Evolutionary conservation across 2,797 vertebrate genomes (phyloP).

Genomic region (Arrhamphus sclerolepis): DNA sequence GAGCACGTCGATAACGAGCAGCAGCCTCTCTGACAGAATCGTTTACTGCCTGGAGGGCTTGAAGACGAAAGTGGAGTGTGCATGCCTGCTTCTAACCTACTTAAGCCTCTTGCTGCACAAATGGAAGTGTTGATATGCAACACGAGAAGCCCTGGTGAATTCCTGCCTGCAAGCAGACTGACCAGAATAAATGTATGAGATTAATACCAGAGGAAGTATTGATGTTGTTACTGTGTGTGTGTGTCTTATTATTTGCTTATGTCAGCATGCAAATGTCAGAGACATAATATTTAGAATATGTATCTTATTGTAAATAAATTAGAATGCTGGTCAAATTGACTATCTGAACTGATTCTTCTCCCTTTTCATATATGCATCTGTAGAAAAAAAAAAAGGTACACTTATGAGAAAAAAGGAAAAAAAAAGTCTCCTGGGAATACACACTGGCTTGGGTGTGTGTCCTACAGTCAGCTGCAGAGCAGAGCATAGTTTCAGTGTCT

Average conservation of each 20-base stretch:
- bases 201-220: constrained; percentile 59
- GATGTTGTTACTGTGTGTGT: constrained; percentile 18
- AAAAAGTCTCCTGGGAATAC: constrained; percentile 1
- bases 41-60: constrained; percentile 70
- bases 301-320: no score
- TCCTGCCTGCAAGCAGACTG: constrained; percentile 67
- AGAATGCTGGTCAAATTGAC: background rate
- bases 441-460: constrained; percentile 35
- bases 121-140: constrained; percentile 78
- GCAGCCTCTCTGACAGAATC: constrained; percentile 74
- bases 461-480: constrained; percentile 54
- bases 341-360: constrained; percentile 14
- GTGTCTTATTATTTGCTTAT: constrained; percentile 35
- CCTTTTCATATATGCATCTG: background rate
- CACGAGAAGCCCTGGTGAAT: constrained; percentile 74
- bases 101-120: constrained; percentile 73
- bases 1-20: constrained; percentile 71
- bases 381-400: constrained; percentile 15
- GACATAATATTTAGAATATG: constrained; percentile 15
- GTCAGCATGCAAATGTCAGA: constrained; percentile 37
- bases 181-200: constrained; percentile 72
- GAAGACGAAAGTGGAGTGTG: constrained; percentile 66
- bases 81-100: constrained; percentile 77
- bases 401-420: constrained; percentile 28
- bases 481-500: constrained; percentile 62